A percentile compares a stretch with the other conserved stretches of the same genome.
These are phyloP conservation scores for Pteronotus mesoamericanus DNA, from an alignment of 2,797 vertebrate species.

Conservation along the genomic window DNA sequence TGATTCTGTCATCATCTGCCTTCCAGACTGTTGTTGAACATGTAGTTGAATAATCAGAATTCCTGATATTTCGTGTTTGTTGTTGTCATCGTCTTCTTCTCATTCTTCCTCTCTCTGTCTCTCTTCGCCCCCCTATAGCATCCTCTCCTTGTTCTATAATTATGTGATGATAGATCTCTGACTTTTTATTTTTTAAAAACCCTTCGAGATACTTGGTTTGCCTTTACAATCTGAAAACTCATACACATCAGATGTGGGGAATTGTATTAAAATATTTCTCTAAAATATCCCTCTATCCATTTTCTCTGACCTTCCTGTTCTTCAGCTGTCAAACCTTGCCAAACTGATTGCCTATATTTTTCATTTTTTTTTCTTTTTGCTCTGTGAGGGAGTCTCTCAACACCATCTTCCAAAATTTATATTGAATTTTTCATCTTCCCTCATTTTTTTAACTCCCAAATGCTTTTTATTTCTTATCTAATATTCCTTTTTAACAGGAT, in stretches of 20 bases:
- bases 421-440: neutral
- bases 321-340: neutral
- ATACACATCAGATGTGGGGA: neutral
- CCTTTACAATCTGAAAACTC: neutral
- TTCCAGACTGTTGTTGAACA: neutral
- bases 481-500: neutral
- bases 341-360: neutral
- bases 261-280: slow-evolving; percentile 9
- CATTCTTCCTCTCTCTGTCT: neutral
- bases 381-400: neutral
- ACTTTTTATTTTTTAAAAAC: neutral
- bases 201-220: neutral
- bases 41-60: neutral
- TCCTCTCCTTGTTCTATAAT: neutral
- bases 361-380: neutral
- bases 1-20: neutral
- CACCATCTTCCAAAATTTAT: neutral
- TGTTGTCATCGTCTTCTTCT: neutral
- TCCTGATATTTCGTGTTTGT: neutral
- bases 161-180: neutral
- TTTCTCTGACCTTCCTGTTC: neutral
- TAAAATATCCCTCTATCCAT: neutral
- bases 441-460: neutral
- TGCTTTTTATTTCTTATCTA: neutral
- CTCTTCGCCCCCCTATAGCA: neutral